A percentile compares a stretch with the other conserved stretches of the same genome.
Conservation (phyloP, 1,140 invertebrate genomes). For the Drosophila elegans region DNA sequence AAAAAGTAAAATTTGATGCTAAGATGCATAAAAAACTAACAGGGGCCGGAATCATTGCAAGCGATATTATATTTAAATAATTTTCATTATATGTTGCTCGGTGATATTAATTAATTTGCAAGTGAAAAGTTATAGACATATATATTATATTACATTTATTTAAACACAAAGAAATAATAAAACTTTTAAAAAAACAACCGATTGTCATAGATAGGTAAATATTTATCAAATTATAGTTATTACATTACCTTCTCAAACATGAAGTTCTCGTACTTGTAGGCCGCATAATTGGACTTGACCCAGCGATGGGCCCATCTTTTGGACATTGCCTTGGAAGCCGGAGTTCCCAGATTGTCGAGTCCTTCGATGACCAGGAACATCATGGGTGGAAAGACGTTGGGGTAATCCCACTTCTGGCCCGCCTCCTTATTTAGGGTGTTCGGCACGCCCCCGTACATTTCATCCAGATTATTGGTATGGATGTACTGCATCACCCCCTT, state of each 20-base stretch:
- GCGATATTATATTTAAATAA: too few species aligned
- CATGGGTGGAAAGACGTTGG: constrained; percentile 96
- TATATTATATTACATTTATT: too few species aligned
- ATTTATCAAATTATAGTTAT: too few species aligned
- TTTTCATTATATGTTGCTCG: too few species aligned
- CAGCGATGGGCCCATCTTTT: constrained; percentile 91
- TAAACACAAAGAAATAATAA: too few species aligned
- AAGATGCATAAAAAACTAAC: not conserved
- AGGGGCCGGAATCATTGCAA: not conserved
- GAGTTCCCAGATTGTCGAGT: constrained; percentile 88
- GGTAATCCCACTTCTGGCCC: constrained; percentile 97
- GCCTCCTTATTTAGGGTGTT: constrained; percentile 90
- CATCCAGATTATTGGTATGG: constrained; percentile 88
- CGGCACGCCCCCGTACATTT: constrained; percentile 89
- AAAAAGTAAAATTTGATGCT: not conserved
- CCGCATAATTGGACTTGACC: constrained; percentile 92
- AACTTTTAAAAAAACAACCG: too few species aligned
- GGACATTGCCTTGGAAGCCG: constrained; percentile 89
- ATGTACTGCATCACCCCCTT: constrained; percentile 90
- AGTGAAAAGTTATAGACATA: too few species aligned
- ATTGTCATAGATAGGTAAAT: not conserved
- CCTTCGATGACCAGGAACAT: constrained; percentile 93
- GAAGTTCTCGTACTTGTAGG: constrained; percentile 89
- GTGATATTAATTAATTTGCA: too few species aligned
- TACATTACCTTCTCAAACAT: constrained; percentile 95